phyloP scores from a whole-genome alignment of 2,113 vertebrate genomes.

The Corythoichthys haematopterus region DNA sequence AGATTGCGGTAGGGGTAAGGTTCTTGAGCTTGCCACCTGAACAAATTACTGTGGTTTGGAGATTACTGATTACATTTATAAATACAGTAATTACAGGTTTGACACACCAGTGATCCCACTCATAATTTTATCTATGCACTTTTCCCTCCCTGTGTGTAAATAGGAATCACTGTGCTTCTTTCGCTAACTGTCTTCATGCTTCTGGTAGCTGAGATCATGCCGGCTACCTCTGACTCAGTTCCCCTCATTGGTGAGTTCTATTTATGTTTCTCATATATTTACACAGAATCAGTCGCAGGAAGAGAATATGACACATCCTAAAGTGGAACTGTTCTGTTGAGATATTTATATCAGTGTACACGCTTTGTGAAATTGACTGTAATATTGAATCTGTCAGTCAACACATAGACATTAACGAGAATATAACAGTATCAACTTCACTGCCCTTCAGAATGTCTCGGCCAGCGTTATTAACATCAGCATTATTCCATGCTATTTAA shows the following conservation, averaged over 20 bases:
- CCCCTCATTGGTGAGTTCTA: constrained; percentile 79
- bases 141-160: constrained; percentile 18
- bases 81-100: constrained; percentile 34
- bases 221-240: constrained; percentile 84
- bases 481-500: constrained; percentile 13
- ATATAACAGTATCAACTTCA: not conserved
- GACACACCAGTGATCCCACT: constrained; percentile 33
- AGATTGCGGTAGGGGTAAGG: constrained; percentile 12
- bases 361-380: not conserved
- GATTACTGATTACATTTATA: constrained; percentile 40
- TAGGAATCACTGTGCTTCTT: constrained; percentile 84
- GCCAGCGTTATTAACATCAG: constrained; percentile 8
- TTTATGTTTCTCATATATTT: constrained; percentile 4
- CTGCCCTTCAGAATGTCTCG: constrained; percentile 3
- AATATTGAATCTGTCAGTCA: constrained; percentile 4
- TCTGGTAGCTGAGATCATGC: constrained; percentile 87
- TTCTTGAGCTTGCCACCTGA: constrained; percentile 19
- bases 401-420: not conserved
- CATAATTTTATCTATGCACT: not conserved
- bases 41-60: constrained; percentile 36
- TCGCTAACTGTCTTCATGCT: constrained; percentile 87
- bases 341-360: not conserved
- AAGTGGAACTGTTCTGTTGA: not conserved
- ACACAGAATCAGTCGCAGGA: not conserved
- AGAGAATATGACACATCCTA: not conserved